Evolutionary conservation across 2,113 vertebrate genomes (phyloP), one percentile per base, ranked within the genome.

Genomic region (Brienomyrus longianalis): DNA sequence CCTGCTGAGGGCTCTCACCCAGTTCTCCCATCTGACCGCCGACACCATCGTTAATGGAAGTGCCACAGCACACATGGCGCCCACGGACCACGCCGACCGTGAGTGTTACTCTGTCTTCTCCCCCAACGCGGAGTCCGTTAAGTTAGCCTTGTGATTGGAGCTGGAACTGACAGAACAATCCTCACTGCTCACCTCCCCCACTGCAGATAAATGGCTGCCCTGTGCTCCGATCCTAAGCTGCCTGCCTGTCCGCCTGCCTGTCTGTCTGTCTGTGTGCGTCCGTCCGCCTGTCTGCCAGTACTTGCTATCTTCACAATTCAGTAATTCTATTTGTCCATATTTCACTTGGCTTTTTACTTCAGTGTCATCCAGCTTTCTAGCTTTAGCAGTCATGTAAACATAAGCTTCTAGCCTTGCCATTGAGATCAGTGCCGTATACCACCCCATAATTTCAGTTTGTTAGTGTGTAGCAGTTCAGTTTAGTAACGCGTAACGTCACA

Each of bases 51-150:
- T 97, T 59, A 97, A 98, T 0, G 98, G 97, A 90, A 96, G 97
- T 0, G 98, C 98, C 85, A 99, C 98, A 0, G 96, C 98, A 13
- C 98, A 98, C 94, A 95, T 97, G 95, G 98, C 98, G 0, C 98
- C 98, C 90, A 97, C 96, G 0, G 97, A 99, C 95, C 97, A 97
- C 0, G 97, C 97, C 0, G 98, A 99, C 94, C 94, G 98, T 99
- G 95, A 97, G 97, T 94, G 85, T 45, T n/a, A 45, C 7, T 8
- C 27, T 6, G 7, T 4, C 8, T 45, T 21, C 56, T 0, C 54
- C 54, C 54, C 21, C 21, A 59, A 23, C 54, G 5, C 21, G 19
- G 19, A 19, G 21, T 59, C 54, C 1, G 1, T 59, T 59, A 23
- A 23, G 54, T n/a, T n/a, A n/a, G n/a, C n/a, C n/a, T n/a, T n/a